These are phyloP conservation scores for Morpho helenor DNA, from an alignment of 2,888 invertebrate genomes.

Conservation along the genomic window DNA sequence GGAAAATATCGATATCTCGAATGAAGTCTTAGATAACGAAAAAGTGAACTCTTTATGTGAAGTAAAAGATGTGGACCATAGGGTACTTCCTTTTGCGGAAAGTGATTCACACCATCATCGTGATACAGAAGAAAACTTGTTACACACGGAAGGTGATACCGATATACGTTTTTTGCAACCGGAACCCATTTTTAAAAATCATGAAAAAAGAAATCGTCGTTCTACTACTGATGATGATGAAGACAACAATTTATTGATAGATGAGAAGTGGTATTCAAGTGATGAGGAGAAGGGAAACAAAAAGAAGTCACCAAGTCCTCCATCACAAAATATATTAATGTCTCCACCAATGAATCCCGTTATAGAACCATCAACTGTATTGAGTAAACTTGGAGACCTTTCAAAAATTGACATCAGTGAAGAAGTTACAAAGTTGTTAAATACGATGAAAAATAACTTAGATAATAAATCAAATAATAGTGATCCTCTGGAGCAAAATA, in stretches of 20 bases:
- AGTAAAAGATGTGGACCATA: constrained; percentile 70
- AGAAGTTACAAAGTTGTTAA: constrained; percentile 84
- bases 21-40: constrained; percentile 55
- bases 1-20: constrained; percentile 67
- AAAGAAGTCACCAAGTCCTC: constrained; percentile 57
- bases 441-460: constrained; percentile 78
- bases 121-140: constrained; percentile 36
- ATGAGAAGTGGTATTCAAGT: constrained; percentile 89
- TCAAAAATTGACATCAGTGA: constrained; percentile 87
- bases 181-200: constrained; percentile 67
- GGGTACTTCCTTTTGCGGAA: constrained; percentile 66
- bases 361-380: constrained; percentile 72
- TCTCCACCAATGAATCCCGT: constrained; percentile 61
- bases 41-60: constrained; percentile 47
- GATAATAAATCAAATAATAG: constrained; percentile 44
- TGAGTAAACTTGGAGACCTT: constrained; percentile 83
- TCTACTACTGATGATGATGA: constrained; percentile 79
- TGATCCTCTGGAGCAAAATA: constrained; percentile 40
- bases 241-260: constrained; percentile 77
- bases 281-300: constrained; percentile 83
- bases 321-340: constrained; percentile 49
- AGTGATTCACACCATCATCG: constrained; percentile 44
- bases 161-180: constrained; percentile 69
- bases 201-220: constrained; percentile 65
- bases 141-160: constrained; percentile 59